Percentiles rank a stretch among this genome's conserved stretches.
Evolutionary conservation across 2,797 vertebrate species (phyloP).

Genomic region (Girardinus metallicus): DNA sequence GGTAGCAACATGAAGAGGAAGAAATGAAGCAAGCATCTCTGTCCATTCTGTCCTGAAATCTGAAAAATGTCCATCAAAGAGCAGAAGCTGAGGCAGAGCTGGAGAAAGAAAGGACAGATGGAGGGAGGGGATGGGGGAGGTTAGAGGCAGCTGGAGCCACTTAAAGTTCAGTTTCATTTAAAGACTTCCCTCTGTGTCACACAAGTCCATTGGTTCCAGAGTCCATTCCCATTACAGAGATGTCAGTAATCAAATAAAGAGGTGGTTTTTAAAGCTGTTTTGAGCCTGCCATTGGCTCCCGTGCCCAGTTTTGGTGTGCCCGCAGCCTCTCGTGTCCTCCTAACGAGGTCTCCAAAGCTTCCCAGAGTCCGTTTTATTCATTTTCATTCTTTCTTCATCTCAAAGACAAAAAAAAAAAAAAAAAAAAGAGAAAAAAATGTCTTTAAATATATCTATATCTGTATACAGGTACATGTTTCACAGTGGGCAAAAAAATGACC

Average conservation of each 20-base stretch:
- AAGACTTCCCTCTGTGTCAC: slow-evolving; percentile 79
- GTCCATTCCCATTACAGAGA: slow-evolving; percentile 81
- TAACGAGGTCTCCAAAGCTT: slow-evolving; percentile 86
- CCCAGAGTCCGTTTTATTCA: slow-evolving; percentile 82
- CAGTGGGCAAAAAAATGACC: slow-evolving; percentile 94
- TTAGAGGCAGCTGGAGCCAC: slow-evolving; percentile 81
- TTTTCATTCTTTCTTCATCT: slow-evolving; percentile 82
- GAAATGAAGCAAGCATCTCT: slow-evolving; percentile 79
- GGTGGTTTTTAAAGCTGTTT: slow-evolving; percentile 83
- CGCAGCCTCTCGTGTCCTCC: slow-evolving; percentile 87
- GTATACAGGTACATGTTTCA: slow-evolving; percentile 91
- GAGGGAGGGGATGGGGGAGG: slow-evolving; percentile 52
- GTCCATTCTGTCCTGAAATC: slow-evolving; percentile 82
- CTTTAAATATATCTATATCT: slow-evolving; percentile 92
- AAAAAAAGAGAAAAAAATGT: slow-evolving; percentile 82
- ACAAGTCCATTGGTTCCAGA: slow-evolving; percentile 81
- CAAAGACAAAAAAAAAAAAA: slow-evolving; percentile 57
- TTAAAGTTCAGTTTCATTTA: slow-evolving; percentile 79
- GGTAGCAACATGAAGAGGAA: slow-evolving; percentile 80
- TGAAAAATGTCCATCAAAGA: slow-evolving; percentile 80
- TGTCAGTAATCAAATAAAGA: slow-evolving; percentile 82
- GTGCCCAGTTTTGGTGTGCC: slow-evolving; percentile 82
- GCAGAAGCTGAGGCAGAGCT: slow-evolving; percentile 80
- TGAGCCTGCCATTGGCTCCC: slow-evolving; percentile 79
- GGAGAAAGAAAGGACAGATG: slow-evolving; percentile 74